Evolutionary conservation across 2,888 invertebrate species (phyloP), one percentile per base, ranked within the genome.

Genomic region (Uloborus plumipes): DNA sequence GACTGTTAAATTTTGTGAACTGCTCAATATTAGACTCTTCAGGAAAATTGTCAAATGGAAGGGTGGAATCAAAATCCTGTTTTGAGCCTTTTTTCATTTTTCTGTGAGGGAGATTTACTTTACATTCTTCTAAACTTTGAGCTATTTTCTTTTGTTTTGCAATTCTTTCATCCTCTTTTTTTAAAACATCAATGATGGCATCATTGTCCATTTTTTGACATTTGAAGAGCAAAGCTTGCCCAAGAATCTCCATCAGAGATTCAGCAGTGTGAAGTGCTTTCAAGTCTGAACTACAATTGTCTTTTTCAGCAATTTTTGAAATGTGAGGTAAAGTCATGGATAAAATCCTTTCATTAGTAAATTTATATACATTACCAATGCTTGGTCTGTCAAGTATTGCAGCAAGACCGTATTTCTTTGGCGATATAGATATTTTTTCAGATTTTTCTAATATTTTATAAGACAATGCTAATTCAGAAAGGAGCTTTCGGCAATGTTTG

Each of bases 221-320:
- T 9, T 70, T 51, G 51, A 82, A 82, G 0, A 82, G 49, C 4
- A 82, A 55, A n/a, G 64, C 76, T 53, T 82, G 22, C 7, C 50
- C 14, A n/a, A 82, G 20, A 18, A 82, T 51, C 39, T 75, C 15
- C 13, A 76, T 26, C 15, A 76, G 11, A 14, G 49, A 18, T 51
- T 76, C 39, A 26, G 71, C 22, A 47, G 75, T 50, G n/a, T 26
- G n/a, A 15, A 22, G 18, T 20, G 11, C 16, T 14, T 64, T 50
- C 39, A 20, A 31, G 13, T 31, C 13, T 11, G 26, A 18, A 15
- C 51, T 20, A n/a, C 31, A 39, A 53, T 13, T n/a, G 1, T 61
- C 31, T n/a, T 58, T 65, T 53, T 59, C 51, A 6, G 59, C 7
- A 22, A 18, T 22, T 18, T 64, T 74, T 4, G 55, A 50, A 2